Base-by-base conservation (phyloP, 2,113 vertebrate species). In the Tragulus kanchil region DNA sequence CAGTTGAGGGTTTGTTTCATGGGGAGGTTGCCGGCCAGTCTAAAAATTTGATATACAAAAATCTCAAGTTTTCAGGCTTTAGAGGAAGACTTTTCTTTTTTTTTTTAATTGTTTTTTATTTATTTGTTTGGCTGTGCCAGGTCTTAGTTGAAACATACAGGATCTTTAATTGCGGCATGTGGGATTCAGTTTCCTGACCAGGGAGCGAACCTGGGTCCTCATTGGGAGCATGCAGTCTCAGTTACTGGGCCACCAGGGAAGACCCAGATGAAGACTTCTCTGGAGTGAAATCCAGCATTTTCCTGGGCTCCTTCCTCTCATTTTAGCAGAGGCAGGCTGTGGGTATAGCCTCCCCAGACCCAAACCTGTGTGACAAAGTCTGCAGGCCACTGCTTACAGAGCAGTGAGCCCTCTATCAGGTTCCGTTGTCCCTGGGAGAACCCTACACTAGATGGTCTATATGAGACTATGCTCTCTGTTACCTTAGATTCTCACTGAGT, bases 1-100 rank as follows among this genome's bases (percentile, higher is more conserved):
- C n/a, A 78, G 50, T 52, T 84, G 15, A 8, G 42, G 6, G 92
- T 21, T 17, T 90, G 13, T 85, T 93, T 91, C 36, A 85, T 10
- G 54, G 12, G 4, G 21, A 71, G 8, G 36, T 56, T 59, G 14
- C 69, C 73, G 93, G 23, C 3, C 69, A 4, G 4, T 31, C 28
- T 93, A 86, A 93, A 93, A 93, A 56, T 81, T 36, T 36, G 36
- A 56, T 13, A 56, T 56, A 56, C 77, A 81, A 45, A 89, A 85
- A 54, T 67, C 56, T 94, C 79, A 89, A 9, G 21, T 75, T n/a
- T 79, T 84, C 23, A 50, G 21, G 42, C 28, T 87, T 52, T 42
- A 81, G 67, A 64, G 3, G 12, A 87, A 85, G 42, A 87, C 26
- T 21, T 88, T 21, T 82, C 25, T 12, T 73, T 45, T 69, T 69